Percentiles rank a stretch among this genome's conserved stretches.
Evolutionary conservation across 1,140 invertebrate genomes (phyloP).

Genomic region (Drosophila saltans): DNA sequence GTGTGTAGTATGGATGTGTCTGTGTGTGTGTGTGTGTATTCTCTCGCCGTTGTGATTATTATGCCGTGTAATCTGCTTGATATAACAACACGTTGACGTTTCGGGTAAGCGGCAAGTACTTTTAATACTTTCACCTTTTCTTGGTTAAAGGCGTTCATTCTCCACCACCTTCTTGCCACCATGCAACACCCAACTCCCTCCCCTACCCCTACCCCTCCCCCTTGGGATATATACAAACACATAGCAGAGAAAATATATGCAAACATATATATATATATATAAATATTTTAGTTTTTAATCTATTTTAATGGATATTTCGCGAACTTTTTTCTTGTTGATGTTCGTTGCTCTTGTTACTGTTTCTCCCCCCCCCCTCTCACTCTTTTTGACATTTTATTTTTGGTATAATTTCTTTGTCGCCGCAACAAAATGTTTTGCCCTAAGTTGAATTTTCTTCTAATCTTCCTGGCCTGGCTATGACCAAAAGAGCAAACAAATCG

Average conservation of each 20-base stretch:
- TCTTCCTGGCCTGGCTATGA: slow-evolving; percentile 44
- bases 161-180: no score
- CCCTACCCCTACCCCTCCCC: neutral
- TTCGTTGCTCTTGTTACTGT: slow-evolving; percentile 1
- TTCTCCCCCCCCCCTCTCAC: neutral
- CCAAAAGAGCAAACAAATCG: slow-evolving; percentile 50
- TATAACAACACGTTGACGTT: slow-evolving; percentile 61
- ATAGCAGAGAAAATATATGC: slow-evolving; percentile 9
- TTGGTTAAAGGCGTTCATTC: neutral
- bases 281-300: slow-evolving; percentile 81
- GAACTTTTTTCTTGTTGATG: slow-evolving; percentile 44
- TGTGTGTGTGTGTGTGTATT: slow-evolving; percentile 33
- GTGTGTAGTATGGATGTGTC: slow-evolving; percentile 7
- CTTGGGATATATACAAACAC: slow-evolving; percentile 16
- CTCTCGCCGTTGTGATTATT: slow-evolving; percentile 65
- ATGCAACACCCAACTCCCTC: neutral
- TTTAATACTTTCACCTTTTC: slow-evolving; percentile 77
- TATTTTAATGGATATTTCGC: slow-evolving; percentile 81
- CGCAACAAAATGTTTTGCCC: slow-evolving; percentile 2
- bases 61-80: slow-evolving; percentile 77
- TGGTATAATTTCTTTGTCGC: slow-evolving; percentile 61
- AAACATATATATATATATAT: slow-evolving; percentile 41
- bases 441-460: slow-evolving; percentile 73
- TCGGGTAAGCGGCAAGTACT: slow-evolving; percentile 67
- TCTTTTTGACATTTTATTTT: slow-evolving; percentile 53